Conservation (phyloP, 1,140 invertebrate species). For the Tetramorium simillimum region DNA sequence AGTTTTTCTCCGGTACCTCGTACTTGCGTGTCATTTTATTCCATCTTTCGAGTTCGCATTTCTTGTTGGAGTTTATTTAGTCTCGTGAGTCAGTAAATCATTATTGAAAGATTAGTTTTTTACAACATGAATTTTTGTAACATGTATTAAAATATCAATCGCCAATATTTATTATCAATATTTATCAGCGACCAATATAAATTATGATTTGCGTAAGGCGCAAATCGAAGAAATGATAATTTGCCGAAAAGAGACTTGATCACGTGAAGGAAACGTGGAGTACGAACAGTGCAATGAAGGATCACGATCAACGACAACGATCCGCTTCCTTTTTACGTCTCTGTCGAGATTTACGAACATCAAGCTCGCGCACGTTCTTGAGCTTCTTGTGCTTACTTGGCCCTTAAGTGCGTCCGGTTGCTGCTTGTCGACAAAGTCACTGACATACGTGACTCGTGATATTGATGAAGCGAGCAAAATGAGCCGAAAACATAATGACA, state of each 20-base stretch:
- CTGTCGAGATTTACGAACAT: conserved; percentile 12
- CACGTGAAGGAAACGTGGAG: neutral
- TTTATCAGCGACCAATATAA: neutral
- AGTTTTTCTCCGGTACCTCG: neutral
- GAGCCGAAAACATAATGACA: neutral
- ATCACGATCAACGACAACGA: conserved; percentile 21
- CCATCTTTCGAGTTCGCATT: neutral
- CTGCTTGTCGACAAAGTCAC: neutral
- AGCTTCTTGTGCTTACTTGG: conserved; percentile 3
- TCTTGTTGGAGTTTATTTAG: neutral
- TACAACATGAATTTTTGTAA: neutral
- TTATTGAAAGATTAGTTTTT: neutral
- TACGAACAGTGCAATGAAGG: conserved; percentile 14
- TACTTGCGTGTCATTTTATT: neutral
- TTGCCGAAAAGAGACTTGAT: neutral
- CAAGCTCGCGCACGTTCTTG: conserved; percentile 32
- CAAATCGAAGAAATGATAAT: neutral
- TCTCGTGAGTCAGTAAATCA: neutral
- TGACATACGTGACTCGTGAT: neutral
- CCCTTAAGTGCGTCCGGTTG: conserved; percentile 26
- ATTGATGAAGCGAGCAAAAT: conserved; percentile 7
- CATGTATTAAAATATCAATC: neutral
- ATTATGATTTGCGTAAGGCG: neutral
- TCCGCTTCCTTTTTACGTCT: conserved; percentile 34
- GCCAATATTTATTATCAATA: neutral